Evolutionary conservation across 2,797 vertebrate species (phyloP).

Genomic region (Prunella strophiata): DNA sequence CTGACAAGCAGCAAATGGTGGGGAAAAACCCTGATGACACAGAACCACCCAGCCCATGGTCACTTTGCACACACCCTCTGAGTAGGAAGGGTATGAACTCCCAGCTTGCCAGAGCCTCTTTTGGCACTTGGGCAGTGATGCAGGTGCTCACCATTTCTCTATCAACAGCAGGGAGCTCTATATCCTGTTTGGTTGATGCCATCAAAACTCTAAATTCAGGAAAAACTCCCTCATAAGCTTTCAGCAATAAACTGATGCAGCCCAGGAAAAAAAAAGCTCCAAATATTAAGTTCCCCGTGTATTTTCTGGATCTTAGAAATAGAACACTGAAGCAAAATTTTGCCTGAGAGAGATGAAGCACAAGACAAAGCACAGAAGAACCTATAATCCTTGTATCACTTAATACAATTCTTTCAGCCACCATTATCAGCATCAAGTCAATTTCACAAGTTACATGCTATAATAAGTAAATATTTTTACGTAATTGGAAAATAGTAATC

Average conservation of each 20-base stretch:
- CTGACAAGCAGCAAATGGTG: not conserved
- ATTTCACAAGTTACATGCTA: not conserved
- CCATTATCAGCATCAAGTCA: not conserved
- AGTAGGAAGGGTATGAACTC: not conserved
- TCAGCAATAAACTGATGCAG: not conserved
- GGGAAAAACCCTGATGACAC: not conserved
- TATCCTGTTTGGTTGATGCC: not conserved
- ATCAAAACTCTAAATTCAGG: not conserved
- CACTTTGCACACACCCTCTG: not conserved
- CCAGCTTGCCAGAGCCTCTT: not conserved
- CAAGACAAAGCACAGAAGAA: not conserved
- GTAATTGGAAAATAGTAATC: not conserved
- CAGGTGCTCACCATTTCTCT: not conserved
- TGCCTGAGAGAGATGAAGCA: not conserved
- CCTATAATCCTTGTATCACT: not conserved
- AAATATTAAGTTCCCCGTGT: not conserved
- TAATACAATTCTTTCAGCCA: not conserved
- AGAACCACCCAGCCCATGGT: not conserved
- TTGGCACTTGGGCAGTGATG: not conserved
- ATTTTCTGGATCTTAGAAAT: not conserved
- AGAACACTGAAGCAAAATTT: not conserved
- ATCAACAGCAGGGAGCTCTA: not conserved
- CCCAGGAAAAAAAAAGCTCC: not conserved
- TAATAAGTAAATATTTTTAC: not conserved
- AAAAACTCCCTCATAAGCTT: not conserved